Percentiles rank a stretch among this genome's conserved stretches.
phyloP scores from a whole-genome alignment of 2,888 invertebrate species.

The Hanleya hanleyi region DNA sequence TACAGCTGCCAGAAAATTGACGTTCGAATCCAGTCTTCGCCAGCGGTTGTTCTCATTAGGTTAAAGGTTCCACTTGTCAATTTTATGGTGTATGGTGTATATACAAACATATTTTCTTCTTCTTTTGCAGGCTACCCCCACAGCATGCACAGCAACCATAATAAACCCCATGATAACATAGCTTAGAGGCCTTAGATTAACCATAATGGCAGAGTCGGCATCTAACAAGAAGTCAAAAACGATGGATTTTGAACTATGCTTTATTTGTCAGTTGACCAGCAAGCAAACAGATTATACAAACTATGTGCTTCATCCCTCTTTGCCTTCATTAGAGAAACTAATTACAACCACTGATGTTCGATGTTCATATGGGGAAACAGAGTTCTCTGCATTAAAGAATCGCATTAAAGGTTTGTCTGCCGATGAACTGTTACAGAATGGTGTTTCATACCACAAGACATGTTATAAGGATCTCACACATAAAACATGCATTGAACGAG shows the following conservation, averaged over 20 bases:
- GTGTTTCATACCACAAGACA: background rate
- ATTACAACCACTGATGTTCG: background rate
- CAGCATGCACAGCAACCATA: no score
- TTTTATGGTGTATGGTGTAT: no score
- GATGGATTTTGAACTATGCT: background rate
- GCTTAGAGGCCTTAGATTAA: no score
- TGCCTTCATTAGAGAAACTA: background rate
- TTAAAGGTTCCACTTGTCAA: no score
- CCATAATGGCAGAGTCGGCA: no score
- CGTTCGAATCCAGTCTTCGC: no score
- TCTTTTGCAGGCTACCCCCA: no score
- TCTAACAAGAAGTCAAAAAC: background rate
- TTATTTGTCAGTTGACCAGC: background rate
- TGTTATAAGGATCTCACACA: background rate
- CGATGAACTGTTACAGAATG: background rate
- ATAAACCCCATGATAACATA: no score
- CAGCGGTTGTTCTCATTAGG: no score
- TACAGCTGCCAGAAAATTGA: no score
- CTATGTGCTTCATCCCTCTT: background rate
- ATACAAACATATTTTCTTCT: no score
- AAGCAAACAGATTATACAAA: background rate
- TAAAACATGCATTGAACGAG: background rate
- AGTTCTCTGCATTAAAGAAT: background rate
- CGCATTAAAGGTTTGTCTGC: background rate
- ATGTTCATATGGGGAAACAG: background rate